Percentiles rank a stretch among this genome's conserved stretches.
These are phyloP conservation scores for Clarias fuscus DNA, from an alignment of 2,797 vertebrate genomes.

Conservation along the genomic window DNA sequence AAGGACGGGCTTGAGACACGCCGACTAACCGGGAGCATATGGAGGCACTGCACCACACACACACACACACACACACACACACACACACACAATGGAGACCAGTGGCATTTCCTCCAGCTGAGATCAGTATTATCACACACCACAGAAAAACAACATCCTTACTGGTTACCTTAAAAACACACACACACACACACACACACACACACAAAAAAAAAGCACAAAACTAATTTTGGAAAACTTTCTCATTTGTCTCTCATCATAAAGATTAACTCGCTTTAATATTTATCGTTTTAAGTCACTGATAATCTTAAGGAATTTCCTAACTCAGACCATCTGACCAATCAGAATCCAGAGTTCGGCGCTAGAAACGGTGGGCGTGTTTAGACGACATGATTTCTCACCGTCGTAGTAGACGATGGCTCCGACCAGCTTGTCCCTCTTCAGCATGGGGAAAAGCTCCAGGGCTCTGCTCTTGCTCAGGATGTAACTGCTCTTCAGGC, in stretches of 20 bases:
- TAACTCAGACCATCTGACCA: not conserved
- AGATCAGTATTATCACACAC: conserved; percentile 11
- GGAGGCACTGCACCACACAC: conserved; percentile 69
- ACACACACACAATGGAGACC: not conserved
- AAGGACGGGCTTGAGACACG: conserved; percentile 78
- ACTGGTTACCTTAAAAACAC: not conserved
- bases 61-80: conserved; percentile 31
- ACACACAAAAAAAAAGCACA: not conserved
- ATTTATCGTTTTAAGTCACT: not conserved
- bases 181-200: no score
- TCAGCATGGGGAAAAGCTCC: conserved; percentile 96
- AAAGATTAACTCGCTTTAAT: not conserved
- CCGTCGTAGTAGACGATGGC: conserved; percentile 98
- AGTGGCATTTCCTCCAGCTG: conserved; percentile 19
- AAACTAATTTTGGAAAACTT: not conserved
- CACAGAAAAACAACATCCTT: not conserved
- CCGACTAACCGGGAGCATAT: conserved; percentile 85
- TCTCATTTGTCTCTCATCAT: not conserved
- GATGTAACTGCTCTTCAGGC: conserved; percentile 92
- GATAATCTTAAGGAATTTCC: not conserved
- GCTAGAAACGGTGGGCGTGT: not conserved
- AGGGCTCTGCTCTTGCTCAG: conserved; percentile 90
- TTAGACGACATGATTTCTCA: conserved; percentile 64
- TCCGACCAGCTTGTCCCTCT: conserved; percentile 89
- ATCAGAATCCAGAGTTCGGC: not conserved